Percentiles rank a stretch among this genome's conserved stretches.
These are phyloP conservation scores for Steatornis caripensis DNA, from an alignment of 2,113 vertebrate genomes.

Conservation along the genomic window DNA sequence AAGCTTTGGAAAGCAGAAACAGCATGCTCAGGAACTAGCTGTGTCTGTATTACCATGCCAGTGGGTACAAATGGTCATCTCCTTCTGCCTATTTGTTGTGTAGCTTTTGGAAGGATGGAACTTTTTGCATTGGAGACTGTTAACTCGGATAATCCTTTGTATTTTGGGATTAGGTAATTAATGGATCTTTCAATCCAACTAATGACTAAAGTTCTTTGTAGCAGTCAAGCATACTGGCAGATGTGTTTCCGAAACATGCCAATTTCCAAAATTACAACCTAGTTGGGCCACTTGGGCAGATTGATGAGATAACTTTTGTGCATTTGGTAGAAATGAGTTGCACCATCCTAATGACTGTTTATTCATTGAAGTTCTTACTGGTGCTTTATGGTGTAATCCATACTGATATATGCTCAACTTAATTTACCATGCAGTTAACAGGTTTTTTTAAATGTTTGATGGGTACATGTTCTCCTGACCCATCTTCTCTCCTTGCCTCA, in stretches of 20 bases:
- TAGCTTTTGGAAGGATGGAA: background rate
- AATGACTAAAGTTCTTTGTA: background rate
- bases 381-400: background rate
- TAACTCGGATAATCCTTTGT: background rate
- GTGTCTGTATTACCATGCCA: background rate
- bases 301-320: background rate
- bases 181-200: background rate
- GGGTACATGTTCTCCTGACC: background rate
- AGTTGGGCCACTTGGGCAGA: background rate
- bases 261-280: background rate
- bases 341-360: background rate
- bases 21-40: background rate
- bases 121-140: background rate
- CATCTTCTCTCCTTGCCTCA: background rate
- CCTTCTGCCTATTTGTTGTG: background rate
- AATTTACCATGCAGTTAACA: background rate
- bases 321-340: background rate
- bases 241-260: background rate
- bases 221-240: background rate
- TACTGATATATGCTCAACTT: background rate
- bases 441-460: background rate
- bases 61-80: rapidly evolving
- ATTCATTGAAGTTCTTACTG: background rate
- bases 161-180: background rate
- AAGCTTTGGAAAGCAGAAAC: background rate